These are phyloP conservation scores for Xenotilapia flavipinnis DNA, from an alignment of 2,113 vertebrate genomes.

Conservation along the genomic window DNA sequence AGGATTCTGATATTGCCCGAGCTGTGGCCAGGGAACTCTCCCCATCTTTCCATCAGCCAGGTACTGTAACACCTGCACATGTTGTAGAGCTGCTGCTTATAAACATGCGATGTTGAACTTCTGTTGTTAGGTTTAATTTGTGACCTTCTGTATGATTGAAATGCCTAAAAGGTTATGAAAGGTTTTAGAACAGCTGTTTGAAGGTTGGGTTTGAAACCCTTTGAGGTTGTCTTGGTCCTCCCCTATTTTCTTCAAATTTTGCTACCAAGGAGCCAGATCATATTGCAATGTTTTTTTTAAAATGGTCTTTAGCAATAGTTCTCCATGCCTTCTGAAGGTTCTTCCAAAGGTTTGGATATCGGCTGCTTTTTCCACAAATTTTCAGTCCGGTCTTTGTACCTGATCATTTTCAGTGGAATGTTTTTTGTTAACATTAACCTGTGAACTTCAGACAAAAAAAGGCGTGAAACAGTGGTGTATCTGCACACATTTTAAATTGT, in stretches of 20 bases:
- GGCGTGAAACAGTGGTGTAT: background rate
- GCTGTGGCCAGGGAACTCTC: slow-evolving; percentile 89
- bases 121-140: background rate
- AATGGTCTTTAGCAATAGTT: background rate
- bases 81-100: background rate
- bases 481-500: background rate
- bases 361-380: background rate
- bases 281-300: fast-evolving
- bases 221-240: background rate
- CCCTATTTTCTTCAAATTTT: background rate
- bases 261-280: background rate
- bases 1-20: slow-evolving; percentile 90
- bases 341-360: background rate
- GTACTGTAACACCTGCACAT: slow-evolving; percentile 58
- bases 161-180: background rate
- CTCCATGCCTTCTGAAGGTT: background rate
- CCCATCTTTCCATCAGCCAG: slow-evolving; percentile 93
- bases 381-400: background rate
- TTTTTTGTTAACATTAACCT: background rate
- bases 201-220: background rate
- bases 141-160: background rate
- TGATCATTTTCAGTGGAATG: background rate
- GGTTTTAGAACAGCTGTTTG: background rate
- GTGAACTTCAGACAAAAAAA: background rate
- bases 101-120: background rate